A percentile compares a stretch with the other conserved stretches of the same genome.
These are phyloP conservation scores for Lordiphosa stackelbergi DNA, from an alignment of 1,140 invertebrate species.

Conservation along the genomic window DNA sequence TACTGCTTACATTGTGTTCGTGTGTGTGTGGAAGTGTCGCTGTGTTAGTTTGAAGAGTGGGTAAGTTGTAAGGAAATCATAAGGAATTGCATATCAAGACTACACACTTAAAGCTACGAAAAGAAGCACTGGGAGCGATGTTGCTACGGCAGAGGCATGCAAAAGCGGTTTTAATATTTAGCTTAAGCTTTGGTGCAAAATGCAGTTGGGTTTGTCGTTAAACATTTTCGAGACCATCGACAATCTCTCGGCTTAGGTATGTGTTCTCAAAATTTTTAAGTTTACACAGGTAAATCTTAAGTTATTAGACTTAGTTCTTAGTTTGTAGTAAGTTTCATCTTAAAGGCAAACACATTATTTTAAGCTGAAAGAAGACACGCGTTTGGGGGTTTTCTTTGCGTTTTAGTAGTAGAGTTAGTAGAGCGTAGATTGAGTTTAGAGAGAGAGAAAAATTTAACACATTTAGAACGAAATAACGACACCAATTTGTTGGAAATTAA, in stretches of 20 bases:
- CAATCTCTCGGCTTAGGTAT: conserved; percentile 29
- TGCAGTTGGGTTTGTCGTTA: background rate
- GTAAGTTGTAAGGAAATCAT: conserved; percentile 31
- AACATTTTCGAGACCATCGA: background rate
- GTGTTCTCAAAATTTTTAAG: conserved; percentile 60
- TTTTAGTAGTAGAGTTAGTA: conserved; percentile 29
- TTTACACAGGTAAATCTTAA: conserved; percentile 59
- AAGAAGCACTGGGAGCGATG: conserved; percentile 26
- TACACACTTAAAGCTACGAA: conserved; percentile 57
- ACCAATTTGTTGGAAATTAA: conserved; percentile 56
- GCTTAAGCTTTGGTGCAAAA: conserved; percentile 1
- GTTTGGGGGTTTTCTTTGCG: conserved; percentile 8
- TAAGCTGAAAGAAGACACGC: conserved; percentile 57
- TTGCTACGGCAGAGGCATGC: background rate
- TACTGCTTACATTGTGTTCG: conserved; percentile 29
- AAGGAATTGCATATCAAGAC: conserved; percentile 28
- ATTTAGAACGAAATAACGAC: conserved; percentile 67
- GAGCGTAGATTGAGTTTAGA: conserved; percentile 33
- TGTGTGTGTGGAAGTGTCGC: conserved; percentile 33
- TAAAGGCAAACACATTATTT: conserved; percentile 37
- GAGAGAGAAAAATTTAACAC: conserved; percentile 75
- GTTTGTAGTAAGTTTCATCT: conserved; percentile 34
- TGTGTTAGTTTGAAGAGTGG: conserved; percentile 7
- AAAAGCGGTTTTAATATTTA: conserved; percentile 15
- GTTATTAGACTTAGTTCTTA: conserved; percentile 45